phyloP scores from a whole-genome alignment of 1,140 invertebrate genomes.

The Lucilia sericata region DNA sequence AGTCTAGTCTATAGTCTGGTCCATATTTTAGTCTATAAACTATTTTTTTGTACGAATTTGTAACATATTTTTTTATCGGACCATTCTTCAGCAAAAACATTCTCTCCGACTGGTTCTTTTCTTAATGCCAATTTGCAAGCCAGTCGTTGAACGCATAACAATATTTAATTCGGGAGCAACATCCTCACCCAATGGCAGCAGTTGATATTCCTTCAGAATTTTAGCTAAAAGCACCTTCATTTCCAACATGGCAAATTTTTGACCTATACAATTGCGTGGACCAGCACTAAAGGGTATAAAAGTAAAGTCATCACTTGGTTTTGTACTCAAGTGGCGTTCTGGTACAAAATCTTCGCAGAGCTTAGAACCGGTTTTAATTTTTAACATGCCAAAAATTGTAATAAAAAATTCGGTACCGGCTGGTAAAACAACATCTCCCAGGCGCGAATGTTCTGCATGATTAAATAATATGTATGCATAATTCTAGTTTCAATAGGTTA shows the following conservation, averaged over 20 bases:
- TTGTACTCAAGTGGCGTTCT: slow-evolving; percentile 71
- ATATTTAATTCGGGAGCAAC: slow-evolving; percentile 56
- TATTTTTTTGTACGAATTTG: too few relatives aligned
- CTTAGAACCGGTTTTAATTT: slow-evolving; percentile 43
- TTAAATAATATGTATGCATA: too few relatives aligned
- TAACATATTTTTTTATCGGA: too few relatives aligned
- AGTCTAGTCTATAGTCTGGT: too few relatives aligned
- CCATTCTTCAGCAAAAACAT: too few relatives aligned
- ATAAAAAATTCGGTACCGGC: slow-evolving; percentile 53
- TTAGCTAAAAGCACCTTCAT: slow-evolving; percentile 64
- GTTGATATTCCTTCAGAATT: slow-evolving; percentile 58
- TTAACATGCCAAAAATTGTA: slow-evolving; percentile 59
- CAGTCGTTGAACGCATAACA: slow-evolving; percentile 56
- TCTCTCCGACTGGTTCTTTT: too few relatives aligned
- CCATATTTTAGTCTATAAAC: too few relatives aligned
- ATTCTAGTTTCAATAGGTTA: too few relatives aligned
- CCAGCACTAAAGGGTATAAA: slow-evolving; percentile 81
- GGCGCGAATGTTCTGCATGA: slow-evolving; percentile 14
- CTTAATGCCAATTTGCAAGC: slow-evolving; percentile 58
- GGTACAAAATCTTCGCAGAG: slow-evolving; percentile 71
- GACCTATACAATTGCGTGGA: slow-evolving; percentile 78
- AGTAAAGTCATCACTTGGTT: slow-evolving; percentile 68
- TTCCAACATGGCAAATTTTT: slow-evolving; percentile 64
- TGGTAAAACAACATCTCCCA: slow-evolving; percentile 20
- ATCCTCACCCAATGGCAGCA: slow-evolving; percentile 67